Evolutionary conservation across 2,888 invertebrate species (phyloP).

Genomic region (Euphydryas editha): DNA sequence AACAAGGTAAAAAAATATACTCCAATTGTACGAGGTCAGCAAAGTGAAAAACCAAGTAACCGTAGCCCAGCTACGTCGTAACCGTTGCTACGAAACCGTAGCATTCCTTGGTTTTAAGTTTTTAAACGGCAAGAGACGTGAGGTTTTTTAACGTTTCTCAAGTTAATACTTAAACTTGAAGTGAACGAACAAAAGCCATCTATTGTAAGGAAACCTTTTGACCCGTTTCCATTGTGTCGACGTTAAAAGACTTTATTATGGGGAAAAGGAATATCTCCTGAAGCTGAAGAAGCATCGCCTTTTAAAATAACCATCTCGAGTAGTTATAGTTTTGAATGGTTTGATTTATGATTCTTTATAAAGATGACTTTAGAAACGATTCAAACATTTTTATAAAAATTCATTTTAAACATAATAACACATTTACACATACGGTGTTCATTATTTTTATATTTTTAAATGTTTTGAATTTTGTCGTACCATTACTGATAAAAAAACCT

Average conservation of each 20-base stretch:
- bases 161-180: constrained; percentile 48
- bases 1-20: no score
- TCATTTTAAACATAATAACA: background rate
- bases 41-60: background rate
- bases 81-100: constrained; percentile 29
- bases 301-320: constrained; percentile 34
- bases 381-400: background rate
- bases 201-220: constrained; percentile 52
- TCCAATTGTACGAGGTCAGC: no score
- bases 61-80: constrained; percentile 26
- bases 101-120: constrained; percentile 16
- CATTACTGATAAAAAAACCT: no score
- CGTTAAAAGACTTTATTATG: constrained; percentile 44
- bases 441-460: no score
- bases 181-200: constrained; percentile 50
- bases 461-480: no score
- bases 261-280: constrained; percentile 42
- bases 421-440: no score
- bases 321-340: constrained; percentile 32
- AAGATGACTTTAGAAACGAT: background rate
- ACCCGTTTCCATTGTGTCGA: constrained; percentile 50
- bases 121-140: constrained; percentile 40
- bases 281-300: constrained; percentile 33
- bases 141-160: constrained; percentile 46
- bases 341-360: constrained; percentile 14